These are phyloP conservation scores for Drosophila nigrodunni DNA, from an alignment of 1,140 invertebrate species.

Conservation along the genomic window DNA sequence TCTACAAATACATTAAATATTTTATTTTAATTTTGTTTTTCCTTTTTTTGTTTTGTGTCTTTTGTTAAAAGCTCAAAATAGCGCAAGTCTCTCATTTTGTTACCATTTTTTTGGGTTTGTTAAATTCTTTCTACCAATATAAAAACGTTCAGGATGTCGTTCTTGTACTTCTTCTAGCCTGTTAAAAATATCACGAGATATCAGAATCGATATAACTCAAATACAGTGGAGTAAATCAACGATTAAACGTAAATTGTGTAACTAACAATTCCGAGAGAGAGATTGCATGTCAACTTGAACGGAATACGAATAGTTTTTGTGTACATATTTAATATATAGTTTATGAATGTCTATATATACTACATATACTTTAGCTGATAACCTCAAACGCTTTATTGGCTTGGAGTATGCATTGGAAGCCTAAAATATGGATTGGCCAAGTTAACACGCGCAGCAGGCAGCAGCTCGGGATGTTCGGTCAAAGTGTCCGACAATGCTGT, in stretches of 20 bases:
- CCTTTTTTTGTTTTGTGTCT: not conserved
- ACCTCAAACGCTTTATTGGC: slow-evolving; percentile 49
- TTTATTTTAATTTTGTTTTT: slow-evolving; percentile 17
- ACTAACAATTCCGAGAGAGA: slow-evolving; percentile 65
- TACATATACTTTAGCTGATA: slow-evolving; percentile 57
- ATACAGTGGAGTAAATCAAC: slow-evolving; percentile 29
- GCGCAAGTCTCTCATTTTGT: slow-evolving; percentile 72
- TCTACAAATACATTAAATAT: slow-evolving; percentile 57
- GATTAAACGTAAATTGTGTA: slow-evolving; percentile 30
- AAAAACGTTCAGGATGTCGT: slow-evolving; percentile 38
- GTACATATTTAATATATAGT: slow-evolving; percentile 55
- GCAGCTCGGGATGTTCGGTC: slow-evolving; percentile 88
- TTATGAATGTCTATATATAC: slow-evolving; percentile 53
- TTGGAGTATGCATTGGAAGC: slow-evolving; percentile 74
- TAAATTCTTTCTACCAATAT: slow-evolving; percentile 42
- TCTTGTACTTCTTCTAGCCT: slow-evolving; percentile 25
- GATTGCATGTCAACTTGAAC: slow-evolving; percentile 26
- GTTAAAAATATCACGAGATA: slow-evolving; percentile 76
- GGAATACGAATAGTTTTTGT: slow-evolving; percentile 48
- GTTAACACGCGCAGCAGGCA: slow-evolving; percentile 85
- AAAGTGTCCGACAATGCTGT: slow-evolving; percentile 90
- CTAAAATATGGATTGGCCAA: slow-evolving; percentile 73
- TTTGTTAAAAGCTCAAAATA: slow-evolving; percentile 63
- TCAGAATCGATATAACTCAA: slow-evolving; percentile 54
- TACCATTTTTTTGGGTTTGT: slow-evolving; percentile 20